Conservation (phyloP, 2,797 vertebrate species). For the Alauda arvensis region DNA sequence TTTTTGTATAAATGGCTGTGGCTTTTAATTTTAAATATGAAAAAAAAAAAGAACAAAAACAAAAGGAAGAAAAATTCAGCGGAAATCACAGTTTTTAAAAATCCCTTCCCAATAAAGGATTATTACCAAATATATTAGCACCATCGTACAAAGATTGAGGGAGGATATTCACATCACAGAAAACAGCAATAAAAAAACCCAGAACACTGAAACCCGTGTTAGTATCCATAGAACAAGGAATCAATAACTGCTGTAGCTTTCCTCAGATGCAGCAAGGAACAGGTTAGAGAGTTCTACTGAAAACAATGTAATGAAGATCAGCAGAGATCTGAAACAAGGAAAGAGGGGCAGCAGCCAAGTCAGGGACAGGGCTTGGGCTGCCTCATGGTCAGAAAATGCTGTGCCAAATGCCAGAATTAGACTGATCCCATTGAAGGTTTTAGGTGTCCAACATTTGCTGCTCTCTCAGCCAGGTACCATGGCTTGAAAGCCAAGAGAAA, state of each 20-base stretch:
- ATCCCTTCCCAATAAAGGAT: constrained; percentile 89
- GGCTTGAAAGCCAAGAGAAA: neutral
- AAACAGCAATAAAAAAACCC: constrained; percentile 80
- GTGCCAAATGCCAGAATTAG: neutral
- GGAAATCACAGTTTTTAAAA: constrained; percentile 92
- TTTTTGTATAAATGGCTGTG: constrained; percentile 78
- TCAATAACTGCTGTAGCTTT: constrained; percentile 71
- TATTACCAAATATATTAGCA: constrained; percentile 97
- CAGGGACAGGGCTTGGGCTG: neutral
- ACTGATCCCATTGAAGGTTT: neutral
- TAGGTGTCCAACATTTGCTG: neutral
- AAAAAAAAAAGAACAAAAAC: constrained; percentile 38
- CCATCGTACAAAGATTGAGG: constrained; percentile 93
- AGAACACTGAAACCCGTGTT: constrained; percentile 91
- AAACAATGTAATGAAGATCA: constrained; percentile 58
- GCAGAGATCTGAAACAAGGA: constrained; percentile 43
- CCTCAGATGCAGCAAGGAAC: constrained; percentile 71
- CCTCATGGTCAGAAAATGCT: neutral
- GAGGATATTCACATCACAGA: constrained; percentile 86
- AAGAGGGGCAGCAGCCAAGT: constrained; percentile 7
- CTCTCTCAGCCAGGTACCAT: neutral
- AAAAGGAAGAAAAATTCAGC: constrained; percentile 84
- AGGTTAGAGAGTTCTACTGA: constrained; percentile 53
- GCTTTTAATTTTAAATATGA: constrained; percentile 92
- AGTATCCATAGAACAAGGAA: constrained; percentile 83